Evolutionary conservation across 1,140 invertebrate genomes (phyloP).

Genomic region (Calephelis virginiensis): DNA sequence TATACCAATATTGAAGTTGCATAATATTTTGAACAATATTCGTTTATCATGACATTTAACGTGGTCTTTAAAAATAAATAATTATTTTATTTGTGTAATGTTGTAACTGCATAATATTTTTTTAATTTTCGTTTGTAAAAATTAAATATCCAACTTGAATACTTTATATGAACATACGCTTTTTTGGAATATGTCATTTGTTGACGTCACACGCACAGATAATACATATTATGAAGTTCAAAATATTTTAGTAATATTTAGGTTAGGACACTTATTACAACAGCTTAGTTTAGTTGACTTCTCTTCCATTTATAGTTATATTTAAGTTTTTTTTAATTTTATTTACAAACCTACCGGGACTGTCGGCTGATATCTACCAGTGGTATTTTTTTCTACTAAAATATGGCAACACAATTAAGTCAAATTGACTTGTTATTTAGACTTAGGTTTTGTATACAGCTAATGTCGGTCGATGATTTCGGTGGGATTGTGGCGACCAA

Average conservation of each 20-base stretch:
- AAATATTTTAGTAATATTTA: constrained; percentile 59
- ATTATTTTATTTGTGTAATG: too few relatives aligned
- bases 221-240: constrained; percentile 38
- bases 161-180: background rate
- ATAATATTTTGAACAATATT: background rate
- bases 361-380: constrained; percentile 9
- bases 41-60: background rate
- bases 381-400: constrained; percentile 15
- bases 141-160: too few relatives aligned
- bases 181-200: background rate
- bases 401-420: constrained; percentile 6
- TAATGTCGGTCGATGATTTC: constrained; percentile 11
- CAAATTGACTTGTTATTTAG: constrained; percentile 15
- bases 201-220: constrained; percentile 5
- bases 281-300: constrained; percentile 64
- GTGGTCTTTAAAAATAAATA: background rate
- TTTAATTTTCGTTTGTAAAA: too few relatives aligned
- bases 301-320: constrained; percentile 68
- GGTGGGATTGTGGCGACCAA: constrained; percentile 25
- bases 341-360: constrained; percentile 21
- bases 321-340: constrained; percentile 61
- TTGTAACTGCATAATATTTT: too few relatives aligned
- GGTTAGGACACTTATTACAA: constrained; percentile 50
- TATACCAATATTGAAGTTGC: background rate
- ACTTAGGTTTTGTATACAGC: constrained; percentile 3